Conservation (phyloP, 2,888 invertebrate genomes). For the Cerceris rybyensis region DNA sequence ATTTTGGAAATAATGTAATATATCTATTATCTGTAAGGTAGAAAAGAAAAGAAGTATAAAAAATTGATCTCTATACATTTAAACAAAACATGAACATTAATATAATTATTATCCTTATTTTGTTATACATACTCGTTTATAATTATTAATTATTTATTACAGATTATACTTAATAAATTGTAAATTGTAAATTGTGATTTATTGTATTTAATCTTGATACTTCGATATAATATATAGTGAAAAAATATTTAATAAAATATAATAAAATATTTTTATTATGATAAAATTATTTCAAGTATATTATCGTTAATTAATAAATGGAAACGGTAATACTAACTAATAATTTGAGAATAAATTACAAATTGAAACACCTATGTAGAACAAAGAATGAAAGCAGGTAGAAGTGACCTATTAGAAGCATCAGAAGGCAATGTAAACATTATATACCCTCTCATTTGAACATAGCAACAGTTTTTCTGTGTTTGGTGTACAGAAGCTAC, state of each 20-base stretch:
- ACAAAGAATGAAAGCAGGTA: constrained; percentile 38
- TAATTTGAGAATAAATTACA: neutral
- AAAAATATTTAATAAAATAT: too few relatives aligned
- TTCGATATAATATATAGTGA: too few relatives aligned
- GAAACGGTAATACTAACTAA: neutral
- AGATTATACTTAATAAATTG: neutral
- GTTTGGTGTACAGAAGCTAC: constrained; percentile 35
- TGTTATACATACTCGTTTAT: too few relatives aligned
- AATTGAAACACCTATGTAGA: constrained; percentile 6
- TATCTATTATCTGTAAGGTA: constrained; percentile 69
- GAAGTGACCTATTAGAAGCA: constrained; percentile 52
- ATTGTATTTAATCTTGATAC: too few relatives aligned
- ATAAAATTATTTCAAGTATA: too few relatives aligned
- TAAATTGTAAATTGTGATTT: constrained; percentile 5
- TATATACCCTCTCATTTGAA: constrained; percentile 35
- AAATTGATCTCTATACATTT: neutral
- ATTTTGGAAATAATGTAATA: constrained; percentile 82
- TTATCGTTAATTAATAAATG: neutral
- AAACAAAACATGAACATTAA: neutral
- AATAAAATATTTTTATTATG: too few relatives aligned
- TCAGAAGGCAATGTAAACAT: constrained; percentile 49
- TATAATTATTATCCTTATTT: too few relatives aligned
- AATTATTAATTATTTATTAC: too few relatives aligned
- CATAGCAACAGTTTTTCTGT: constrained; percentile 51
- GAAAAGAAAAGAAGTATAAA: neutral